A percentile compares a stretch with the other conserved stretches of the same genome.
phyloP scores from a whole-genome alignment of 2,888 invertebrate genomes.

The Macrosoma leucophasiata region DNA sequence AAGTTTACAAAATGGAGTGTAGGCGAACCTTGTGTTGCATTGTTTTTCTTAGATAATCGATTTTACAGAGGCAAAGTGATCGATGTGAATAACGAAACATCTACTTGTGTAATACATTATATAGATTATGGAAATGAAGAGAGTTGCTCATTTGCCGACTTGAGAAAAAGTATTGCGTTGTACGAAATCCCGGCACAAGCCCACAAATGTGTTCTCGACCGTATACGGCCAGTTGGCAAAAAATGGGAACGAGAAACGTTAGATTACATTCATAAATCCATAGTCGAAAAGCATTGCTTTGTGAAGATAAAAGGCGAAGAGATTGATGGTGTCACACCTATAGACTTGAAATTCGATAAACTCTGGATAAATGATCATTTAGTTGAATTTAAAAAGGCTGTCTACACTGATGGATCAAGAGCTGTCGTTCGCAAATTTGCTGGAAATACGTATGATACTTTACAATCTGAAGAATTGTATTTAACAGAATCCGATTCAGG shows the following conservation, averaged over 20 bases:
- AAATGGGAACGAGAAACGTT: constrained; percentile 72
- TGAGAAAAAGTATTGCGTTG: constrained; percentile 79
- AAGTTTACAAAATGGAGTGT: constrained; percentile 72
- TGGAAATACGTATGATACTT: constrained; percentile 20
- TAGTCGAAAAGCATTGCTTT: constrained; percentile 75
- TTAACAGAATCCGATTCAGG: constrained; percentile 38
- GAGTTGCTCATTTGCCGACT: constrained; percentile 65
- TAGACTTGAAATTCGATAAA: constrained; percentile 53
- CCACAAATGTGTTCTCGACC: constrained; percentile 72
- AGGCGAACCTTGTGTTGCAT: constrained; percentile 82
- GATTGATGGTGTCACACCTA: constrained; percentile 42
- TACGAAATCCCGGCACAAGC: constrained; percentile 81
- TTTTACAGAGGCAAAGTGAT: constrained; percentile 83
- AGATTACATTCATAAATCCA: constrained; percentile 76
- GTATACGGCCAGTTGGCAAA: constrained; percentile 42
- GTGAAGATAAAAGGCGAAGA: constrained; percentile 59
- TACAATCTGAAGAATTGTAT: constrained; percentile 16
- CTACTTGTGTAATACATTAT: constrained; percentile 76
- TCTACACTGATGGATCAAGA: constrained; percentile 49
- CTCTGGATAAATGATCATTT: constrained; percentile 65
- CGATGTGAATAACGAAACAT: constrained; percentile 49
- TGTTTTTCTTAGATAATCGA: constrained; percentile 77
- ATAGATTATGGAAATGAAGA: constrained; percentile 91
- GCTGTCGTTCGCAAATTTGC: constrained; percentile 40
- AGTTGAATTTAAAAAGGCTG: constrained; percentile 60